Evolutionary conservation across 2,797 vertebrate species (phyloP).

Genomic region (Xyrichtys novacula): DNA sequence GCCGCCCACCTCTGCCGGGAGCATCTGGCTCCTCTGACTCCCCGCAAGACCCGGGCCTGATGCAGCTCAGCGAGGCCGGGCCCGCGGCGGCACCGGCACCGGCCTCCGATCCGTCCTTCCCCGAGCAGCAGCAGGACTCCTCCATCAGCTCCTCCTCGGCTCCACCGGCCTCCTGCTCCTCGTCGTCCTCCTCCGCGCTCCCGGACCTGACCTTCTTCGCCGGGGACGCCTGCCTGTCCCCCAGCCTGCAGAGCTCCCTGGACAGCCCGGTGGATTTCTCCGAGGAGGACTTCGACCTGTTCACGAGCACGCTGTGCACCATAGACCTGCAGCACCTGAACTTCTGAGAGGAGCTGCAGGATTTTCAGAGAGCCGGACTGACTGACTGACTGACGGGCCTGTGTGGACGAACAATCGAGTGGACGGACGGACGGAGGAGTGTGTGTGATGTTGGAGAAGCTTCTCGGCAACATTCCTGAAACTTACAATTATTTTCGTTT

Average conservation of each 20-base stretch:
- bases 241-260: slow-evolving; percentile 85
- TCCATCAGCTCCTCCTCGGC: slow-evolving; percentile 60
- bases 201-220: slow-evolving; percentile 89
- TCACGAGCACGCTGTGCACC: slow-evolving; percentile 93
- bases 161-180: slow-evolving; percentile 24
- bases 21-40: slow-evolving; percentile 77
- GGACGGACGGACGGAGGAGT: too few species aligned
- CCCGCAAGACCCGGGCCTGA: slow-evolving; percentile 60
- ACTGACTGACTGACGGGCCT: slow-evolving; percentile 16
- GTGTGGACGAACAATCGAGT: slow-evolving; percentile 42
- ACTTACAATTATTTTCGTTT: slow-evolving; percentile 45
- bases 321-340: slow-evolving; percentile 92
- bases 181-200: slow-evolving; percentile 49
- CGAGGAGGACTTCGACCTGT: slow-evolving; percentile 95
- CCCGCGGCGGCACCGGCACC: slow-evolving; percentile 26
- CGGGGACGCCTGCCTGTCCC: slow-evolving; percentile 89
- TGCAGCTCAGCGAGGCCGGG: slow-evolving; percentile 47
- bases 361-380: not conserved
- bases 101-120: slow-evolving; percentile 75
- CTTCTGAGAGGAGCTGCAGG: slow-evolving; percentile 71
- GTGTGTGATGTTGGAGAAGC: slow-evolving; percentile 39
- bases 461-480: slow-evolving; percentile 79
- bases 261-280: slow-evolving; percentile 92
- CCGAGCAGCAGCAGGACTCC: slow-evolving; percentile 80
- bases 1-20: slow-evolving; percentile 48